Evolutionary conservation across 2,797 vertebrate species (phyloP).

Genomic region (Spea hammondii): DNA sequence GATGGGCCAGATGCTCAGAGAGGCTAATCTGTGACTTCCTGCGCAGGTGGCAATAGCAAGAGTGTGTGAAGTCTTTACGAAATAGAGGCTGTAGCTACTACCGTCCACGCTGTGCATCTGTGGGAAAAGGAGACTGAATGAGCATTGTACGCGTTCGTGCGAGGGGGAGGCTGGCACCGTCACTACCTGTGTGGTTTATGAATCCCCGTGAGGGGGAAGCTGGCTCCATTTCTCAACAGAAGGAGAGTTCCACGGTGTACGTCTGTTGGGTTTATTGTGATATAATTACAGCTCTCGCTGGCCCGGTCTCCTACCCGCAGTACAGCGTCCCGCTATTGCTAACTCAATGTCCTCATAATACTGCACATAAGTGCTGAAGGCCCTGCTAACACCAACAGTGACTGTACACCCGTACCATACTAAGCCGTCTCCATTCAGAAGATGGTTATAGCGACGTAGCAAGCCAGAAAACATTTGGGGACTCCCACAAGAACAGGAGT

Average conservation of each 20-base stretch:
- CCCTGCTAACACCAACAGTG: too few relatives aligned
- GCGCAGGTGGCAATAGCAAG: not conserved
- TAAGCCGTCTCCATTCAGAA: too few relatives aligned
- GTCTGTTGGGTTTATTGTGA: slow-evolving; percentile 21
- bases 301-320: not conserved
- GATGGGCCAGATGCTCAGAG: not conserved
- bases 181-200: not conserved
- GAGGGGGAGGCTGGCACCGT: slow-evolving; percentile 20
- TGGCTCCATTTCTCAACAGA: slow-evolving; percentile 23
- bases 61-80: not conserved
- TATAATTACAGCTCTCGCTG: slow-evolving; percentile 25
- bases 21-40: not conserved
- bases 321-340: too few relatives aligned
- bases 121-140: not conserved
- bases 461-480: not conserved
- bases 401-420: too few relatives aligned
- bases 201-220: not conserved
- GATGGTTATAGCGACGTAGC: too few relatives aligned
- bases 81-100: not conserved
- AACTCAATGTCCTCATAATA: too few relatives aligned
- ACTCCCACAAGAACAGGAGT: not conserved
- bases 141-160: not conserved
- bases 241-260: slow-evolving; percentile 1
- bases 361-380: too few relatives aligned
- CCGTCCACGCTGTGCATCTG: not conserved